These are phyloP conservation scores for Manis javanica DNA, from an alignment of 2,797 vertebrate genomes.

Conservation along the genomic window DNA sequence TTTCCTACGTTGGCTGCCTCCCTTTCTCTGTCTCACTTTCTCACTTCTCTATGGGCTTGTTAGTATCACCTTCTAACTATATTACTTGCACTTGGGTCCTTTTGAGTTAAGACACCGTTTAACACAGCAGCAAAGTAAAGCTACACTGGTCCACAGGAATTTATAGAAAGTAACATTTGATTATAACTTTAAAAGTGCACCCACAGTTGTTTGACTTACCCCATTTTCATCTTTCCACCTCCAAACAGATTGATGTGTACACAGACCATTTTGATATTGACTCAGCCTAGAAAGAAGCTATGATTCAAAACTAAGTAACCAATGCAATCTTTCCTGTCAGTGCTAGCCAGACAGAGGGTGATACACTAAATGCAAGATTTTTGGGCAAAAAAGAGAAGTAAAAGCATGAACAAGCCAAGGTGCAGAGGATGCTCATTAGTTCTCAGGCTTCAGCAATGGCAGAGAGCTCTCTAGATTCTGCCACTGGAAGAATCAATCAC, in stretches of 20 bases:
- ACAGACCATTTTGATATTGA: background rate
- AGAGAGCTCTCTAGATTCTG: background rate
- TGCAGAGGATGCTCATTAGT: background rate
- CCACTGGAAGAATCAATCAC: background rate
- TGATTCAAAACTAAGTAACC: conserved; percentile 22
- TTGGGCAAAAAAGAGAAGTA: conserved; percentile 37
- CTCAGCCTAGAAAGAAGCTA: background rate
- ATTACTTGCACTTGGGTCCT: background rate
- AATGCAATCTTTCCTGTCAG: background rate
- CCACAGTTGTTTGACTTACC: background rate
- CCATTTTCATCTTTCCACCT: background rate
- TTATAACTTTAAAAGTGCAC: background rate
- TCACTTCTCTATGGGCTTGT: background rate
- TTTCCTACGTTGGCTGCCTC: background rate
- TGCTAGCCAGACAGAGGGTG: background rate
- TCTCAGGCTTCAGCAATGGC: background rate
- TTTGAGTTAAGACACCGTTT: background rate
- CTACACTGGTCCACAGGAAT: background rate
- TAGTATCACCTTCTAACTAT: conserved; percentile 3
- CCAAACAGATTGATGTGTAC: background rate
- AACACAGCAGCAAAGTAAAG: background rate
- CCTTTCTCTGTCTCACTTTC: background rate
- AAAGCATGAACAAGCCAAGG: background rate
- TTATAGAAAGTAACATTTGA: background rate
- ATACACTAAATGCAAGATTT: conserved; percentile 20